A percentile compares a stretch with the other conserved stretches of the same genome.
Conservation (phyloP, 2,113 vertebrate species). For the Chloebia gouldiae region DNA sequence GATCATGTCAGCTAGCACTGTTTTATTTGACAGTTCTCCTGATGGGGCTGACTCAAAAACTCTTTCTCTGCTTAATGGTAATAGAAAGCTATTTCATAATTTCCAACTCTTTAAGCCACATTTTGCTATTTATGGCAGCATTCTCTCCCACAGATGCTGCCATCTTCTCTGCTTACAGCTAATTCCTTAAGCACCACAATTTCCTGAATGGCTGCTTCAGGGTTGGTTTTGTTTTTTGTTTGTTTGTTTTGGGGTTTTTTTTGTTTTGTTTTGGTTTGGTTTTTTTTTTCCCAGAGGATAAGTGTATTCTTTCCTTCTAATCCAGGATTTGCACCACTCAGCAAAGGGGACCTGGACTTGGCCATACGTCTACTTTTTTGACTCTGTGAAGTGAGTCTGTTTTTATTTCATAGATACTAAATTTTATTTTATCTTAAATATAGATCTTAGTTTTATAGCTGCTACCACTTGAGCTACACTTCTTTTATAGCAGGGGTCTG, state of each 20-base stretch:
- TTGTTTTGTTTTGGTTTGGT: too few species aligned
- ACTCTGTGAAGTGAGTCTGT: not conserved
- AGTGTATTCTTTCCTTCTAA: not conserved
- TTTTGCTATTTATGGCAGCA: not conserved
- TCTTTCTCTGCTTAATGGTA: not conserved
- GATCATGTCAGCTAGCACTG: fast-evolving
- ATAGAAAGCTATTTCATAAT: not conserved
- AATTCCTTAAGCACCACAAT: not conserved
- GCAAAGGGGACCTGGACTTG: not conserved
- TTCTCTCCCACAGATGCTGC: not conserved
- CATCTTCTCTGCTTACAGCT: not conserved
- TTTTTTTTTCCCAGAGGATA: not conserved
- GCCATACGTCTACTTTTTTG: not conserved
- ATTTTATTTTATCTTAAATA: not conserved
- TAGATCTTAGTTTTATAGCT: not conserved
- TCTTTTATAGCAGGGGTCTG: not conserved
- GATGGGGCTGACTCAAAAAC: not conserved
- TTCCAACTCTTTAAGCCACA: not conserved
- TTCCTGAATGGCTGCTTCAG: not conserved
- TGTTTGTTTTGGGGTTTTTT: too few species aligned
- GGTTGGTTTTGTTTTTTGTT: too few species aligned
- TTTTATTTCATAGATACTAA: not conserved
- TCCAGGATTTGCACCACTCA: not conserved
- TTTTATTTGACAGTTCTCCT: fast-evolving
- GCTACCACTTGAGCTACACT: not conserved